Percentiles rank a stretch among this genome's conserved stretches.
These are phyloP conservation scores for Rutpela maculata DNA, from an alignment of 2,888 invertebrate species.

Conservation along the genomic window DNA sequence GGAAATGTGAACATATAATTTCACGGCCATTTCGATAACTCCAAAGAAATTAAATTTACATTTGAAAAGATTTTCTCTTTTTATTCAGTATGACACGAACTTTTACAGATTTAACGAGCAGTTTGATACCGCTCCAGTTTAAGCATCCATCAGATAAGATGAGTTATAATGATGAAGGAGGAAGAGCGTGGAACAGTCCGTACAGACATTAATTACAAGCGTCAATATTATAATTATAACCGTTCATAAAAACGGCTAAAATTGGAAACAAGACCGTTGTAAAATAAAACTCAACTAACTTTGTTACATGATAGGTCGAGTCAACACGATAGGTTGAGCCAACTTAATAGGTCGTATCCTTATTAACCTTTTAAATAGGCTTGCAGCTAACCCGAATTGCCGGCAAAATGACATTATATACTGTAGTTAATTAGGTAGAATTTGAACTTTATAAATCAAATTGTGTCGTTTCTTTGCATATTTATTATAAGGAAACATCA, in stretches of 20 bases:
- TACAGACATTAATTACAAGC: not conserved
- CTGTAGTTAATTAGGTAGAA: constrained; percentile 7
- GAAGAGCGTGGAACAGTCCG: not conserved
- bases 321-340: constrained; percentile 36
- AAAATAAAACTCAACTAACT: constrained; percentile 3
- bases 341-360: constrained; percentile 46
- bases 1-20: too few species aligned
- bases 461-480: not conserved
- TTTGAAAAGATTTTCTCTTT: too few species aligned
- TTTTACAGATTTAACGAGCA: too few species aligned
- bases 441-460: not conserved
- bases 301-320: constrained; percentile 32
- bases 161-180: too few species aligned
- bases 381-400: not conserved
- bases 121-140: too few species aligned
- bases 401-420: constrained; percentile 2
- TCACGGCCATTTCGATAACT: too few species aligned
- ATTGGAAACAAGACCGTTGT: not conserved
- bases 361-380: constrained; percentile 43
- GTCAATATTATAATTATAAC: not conserved
- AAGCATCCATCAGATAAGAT: too few species aligned
- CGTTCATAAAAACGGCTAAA: not conserved
- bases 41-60: too few species aligned
- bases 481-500: too few species aligned
- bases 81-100: too few species aligned